Evolutionary conservation across 2,888 invertebrate genomes (phyloP).

Genomic region (Dynastes grantii): DNA sequence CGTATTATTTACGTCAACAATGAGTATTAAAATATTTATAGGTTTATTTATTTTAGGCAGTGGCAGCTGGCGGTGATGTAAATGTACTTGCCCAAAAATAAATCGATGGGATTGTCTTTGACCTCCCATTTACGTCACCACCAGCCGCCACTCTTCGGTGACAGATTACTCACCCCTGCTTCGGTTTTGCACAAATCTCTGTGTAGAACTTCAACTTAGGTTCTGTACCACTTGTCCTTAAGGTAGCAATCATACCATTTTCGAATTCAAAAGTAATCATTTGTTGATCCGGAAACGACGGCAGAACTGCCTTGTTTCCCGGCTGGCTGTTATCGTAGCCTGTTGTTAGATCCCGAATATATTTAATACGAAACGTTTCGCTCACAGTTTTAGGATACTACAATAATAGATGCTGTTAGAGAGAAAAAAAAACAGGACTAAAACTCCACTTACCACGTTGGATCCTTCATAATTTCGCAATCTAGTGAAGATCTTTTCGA

Average conservation of each 20-base stretch:
- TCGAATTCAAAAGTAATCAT: slow-evolving; percentile 97
- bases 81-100: too few relatives aligned
- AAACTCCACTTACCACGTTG: slow-evolving; percentile 73
- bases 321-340: slow-evolving; percentile 85
- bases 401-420: slow-evolving; percentile 61
- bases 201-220: slow-evolving; percentile 99
- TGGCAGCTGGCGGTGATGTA: too few relatives aligned
- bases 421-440: too few relatives aligned
- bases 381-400: slow-evolving; percentile 83
- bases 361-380: slow-evolving; percentile 76
- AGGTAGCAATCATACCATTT: slow-evolving; percentile 88
- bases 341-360: slow-evolving; percentile 90
- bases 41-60: too few relatives aligned
- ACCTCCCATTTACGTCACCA: neutral
- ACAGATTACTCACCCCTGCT: slow-evolving; percentile 73
- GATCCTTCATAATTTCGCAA: slow-evolving; percentile 82
- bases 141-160: neutral
- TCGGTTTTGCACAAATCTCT: slow-evolving; percentile 84
- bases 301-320: slow-evolving; percentile 80
- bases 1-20: too few relatives aligned
- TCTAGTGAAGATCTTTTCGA: slow-evolving; percentile 84
- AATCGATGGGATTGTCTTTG: neutral
- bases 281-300: slow-evolving; percentile 79
- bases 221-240: slow-evolving; percentile 98
- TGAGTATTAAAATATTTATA: too few relatives aligned